Base-by-base conservation (phyloP, 2,888 invertebrate species). In the Amblyjoppa proteus region DNA sequence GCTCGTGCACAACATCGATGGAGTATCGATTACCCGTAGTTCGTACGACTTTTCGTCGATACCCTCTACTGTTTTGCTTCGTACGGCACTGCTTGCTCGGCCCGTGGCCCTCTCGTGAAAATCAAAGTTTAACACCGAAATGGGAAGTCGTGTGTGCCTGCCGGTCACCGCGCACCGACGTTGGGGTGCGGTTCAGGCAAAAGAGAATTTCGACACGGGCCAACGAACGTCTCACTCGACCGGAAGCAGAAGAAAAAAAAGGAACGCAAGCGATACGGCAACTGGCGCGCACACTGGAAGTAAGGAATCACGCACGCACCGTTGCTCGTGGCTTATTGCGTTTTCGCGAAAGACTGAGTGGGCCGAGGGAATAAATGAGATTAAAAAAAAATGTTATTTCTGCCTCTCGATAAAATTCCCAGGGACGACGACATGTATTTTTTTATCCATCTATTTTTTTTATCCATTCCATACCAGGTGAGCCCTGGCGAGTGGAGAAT, bases 291-390 rank as follows among this genome's bases (percentile, higher is more conserved):
- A 70, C 61, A 49, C 77, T 25, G 49, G 28, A 58, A 68, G 73
- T 77, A 77, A 84, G 69, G 78, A 81, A 81, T 78, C 81, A 84
- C 81, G 77, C 81, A 81, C 81, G 77, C 84, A 83, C 81, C 83
- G 82, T 82, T 82, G 87, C 86, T 61, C 86, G 86, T 84, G 83
- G 86, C 84, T 87, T 84, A 81, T 87, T 87, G 81, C 83, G 85
- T 86, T 87, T 86, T 84, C 84, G 80, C 38, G 80, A 81, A 61
- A 16, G 45, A 45, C 51, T 6, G 76, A 66, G 73, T 51, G 34
- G 80, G 51, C 20, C 25, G 41, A 41, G 64, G 73, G 49, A 64
- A 80, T n/a, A 53, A 31, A 61, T 49, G 34, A 61, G 51, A 56
- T 58, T 49, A 56, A 51, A 83, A 80, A 79, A 81, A 84, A 84